Evolutionary conservation across 2,797 vertebrate genomes (phyloP).

Genomic region (Fundulus diaphanus): DNA sequence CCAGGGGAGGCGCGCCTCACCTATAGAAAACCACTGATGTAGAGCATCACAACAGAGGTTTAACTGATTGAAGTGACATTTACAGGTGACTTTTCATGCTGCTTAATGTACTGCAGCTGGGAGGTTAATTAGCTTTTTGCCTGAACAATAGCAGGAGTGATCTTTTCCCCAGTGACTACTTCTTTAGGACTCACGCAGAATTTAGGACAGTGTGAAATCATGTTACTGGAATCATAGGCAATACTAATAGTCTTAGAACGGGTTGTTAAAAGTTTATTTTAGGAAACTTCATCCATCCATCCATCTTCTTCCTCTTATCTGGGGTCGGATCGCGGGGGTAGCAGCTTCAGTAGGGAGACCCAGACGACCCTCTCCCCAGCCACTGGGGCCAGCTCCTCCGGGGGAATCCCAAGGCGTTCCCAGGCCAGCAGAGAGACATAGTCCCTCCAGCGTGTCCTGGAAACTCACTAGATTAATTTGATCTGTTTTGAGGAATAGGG

Average conservation of each 20-base stretch:
- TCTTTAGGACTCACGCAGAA: conserved; percentile 1
- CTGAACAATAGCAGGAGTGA: neutral
- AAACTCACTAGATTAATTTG: neutral
- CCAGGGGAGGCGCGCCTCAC: too few relatives aligned
- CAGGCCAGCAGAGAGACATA: too few relatives aligned
- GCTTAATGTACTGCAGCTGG: conserved; percentile 9
- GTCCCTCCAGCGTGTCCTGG: too few relatives aligned
- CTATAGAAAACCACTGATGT: too few relatives aligned
- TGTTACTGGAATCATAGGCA: neutral
- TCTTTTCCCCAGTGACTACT: neutral
- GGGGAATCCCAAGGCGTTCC: too few relatives aligned
- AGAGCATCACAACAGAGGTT: neutral
- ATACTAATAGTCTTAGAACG: neutral
- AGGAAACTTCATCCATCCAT: too few relatives aligned
- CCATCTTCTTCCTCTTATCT: too few relatives aligned
- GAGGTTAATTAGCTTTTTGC: conserved; percentile 19
- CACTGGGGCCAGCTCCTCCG: too few relatives aligned
- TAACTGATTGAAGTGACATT: conserved; percentile 23
- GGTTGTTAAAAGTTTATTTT: neutral
- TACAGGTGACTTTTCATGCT: conserved; percentile 17
- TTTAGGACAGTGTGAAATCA: neutral
- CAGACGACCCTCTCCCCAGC: too few relatives aligned
- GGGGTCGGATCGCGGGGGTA: too few relatives aligned
- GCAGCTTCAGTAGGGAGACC: too few relatives aligned
- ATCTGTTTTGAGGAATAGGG: neutral